Base-by-base conservation (phyloP, 2,888 invertebrate genomes). In the Lordiphosa fenestrarum region DNA sequence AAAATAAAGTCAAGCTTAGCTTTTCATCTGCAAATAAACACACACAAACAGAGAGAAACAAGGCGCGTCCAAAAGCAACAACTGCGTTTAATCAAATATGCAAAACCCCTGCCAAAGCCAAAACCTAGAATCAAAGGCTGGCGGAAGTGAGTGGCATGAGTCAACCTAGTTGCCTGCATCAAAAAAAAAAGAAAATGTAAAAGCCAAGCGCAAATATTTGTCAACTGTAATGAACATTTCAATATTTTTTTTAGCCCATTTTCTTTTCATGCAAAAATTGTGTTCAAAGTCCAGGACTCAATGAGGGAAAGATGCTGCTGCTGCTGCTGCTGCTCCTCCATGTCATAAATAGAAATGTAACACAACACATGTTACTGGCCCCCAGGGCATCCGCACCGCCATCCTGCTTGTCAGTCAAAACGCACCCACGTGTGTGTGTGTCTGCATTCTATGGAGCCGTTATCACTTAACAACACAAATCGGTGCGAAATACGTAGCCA, bases 141-240 rank as follows among this genome's bases (percentile, higher is more conserved):
- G 13, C 44, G 30, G 6, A 10, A 15, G n/a, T 21, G 15, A 21
- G 7, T 23, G 42, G 6, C 35, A 44, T 35, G 19, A 36, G 64
- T 61, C 71, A 72, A 64, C 62, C 72, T 54, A 72, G 71, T 74
- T 74, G 68, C 65, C 50, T 49, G 52, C 12, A 47, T 19, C 35
- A 13, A 6, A 21, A 33, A 44, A 42, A 30, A 46, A 19, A 46
- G n/a, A 44, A 44, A 33, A 4, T 30, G 9, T 30, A 44, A 59
- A 64, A 69, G 76, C 67, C 30, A 61, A 69, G 58, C 52, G 80
- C 67, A 81, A 81, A 81, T 81, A 84, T 81, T 81, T 81, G 85
- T 78, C 82, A 81, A 82, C 84, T 82, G 80, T 81, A 81, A 81
- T 81, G 80, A 81, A 81, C 80, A 80, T 78, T 84, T 81, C 84